These are phyloP conservation scores for Solenopsis invicta DNA, from an alignment of 1,140 invertebrate genomes.

Conservation along the genomic window DNA sequence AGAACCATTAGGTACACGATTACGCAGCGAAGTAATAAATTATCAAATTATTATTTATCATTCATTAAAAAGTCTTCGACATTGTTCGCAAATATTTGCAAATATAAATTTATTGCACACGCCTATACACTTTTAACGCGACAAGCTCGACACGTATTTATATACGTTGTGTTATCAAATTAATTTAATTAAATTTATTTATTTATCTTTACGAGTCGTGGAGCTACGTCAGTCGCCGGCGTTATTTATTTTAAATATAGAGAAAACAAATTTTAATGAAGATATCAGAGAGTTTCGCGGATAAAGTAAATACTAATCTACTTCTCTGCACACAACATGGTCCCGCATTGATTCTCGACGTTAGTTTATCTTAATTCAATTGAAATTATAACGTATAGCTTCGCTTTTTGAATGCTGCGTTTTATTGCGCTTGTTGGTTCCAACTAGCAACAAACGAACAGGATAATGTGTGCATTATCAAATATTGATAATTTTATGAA, in stretches of 20 bases:
- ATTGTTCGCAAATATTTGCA: neutral
- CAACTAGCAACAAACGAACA: no score
- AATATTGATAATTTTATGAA: constrained; percentile 19
- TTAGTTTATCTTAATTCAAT: neutral
- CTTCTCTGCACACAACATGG: neutral
- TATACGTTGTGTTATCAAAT: neutral
- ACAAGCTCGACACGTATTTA: neutral
- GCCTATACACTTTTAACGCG: neutral
- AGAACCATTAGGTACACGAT: constrained; percentile 29
- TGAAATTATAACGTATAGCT: neutral
- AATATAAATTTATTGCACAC: neutral
- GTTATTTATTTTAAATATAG: neutral
- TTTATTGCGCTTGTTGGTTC: neutral
- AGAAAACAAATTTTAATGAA: neutral
- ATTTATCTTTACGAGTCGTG: neutral
- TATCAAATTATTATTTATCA: constrained; percentile 16
- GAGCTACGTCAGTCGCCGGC: neutral
- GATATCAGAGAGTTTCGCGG: neutral
- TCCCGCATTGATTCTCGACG: neutral
- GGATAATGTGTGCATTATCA: neutral
- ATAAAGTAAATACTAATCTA: neutral
- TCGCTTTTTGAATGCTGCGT: neutral
- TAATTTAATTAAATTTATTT: neutral
- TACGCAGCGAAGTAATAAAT: constrained; percentile 21
- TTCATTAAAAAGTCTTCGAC: neutral